Evolutionary conservation across 35 echinoderm and acorn worm genomes (phyloP), one percentile per base, ranked within the genome.

Genomic region (Lytechinus variegatus): DNA sequence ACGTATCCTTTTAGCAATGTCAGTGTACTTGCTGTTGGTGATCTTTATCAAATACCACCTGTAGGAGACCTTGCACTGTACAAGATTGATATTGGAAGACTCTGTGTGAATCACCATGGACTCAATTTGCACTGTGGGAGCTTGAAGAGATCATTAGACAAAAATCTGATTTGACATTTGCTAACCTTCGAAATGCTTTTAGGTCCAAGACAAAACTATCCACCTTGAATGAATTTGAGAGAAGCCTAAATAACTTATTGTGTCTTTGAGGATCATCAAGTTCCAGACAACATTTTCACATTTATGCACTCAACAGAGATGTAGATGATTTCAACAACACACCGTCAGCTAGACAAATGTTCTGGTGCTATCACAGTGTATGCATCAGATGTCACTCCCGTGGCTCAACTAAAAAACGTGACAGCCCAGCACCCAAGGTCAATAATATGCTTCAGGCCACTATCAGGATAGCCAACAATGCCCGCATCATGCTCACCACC

Each of bases 1-100:
- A 8, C 86, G 28, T 55, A 44, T 89, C 54, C 92, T 28, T 97
- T 98, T 96, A 95, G 96, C 3, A 96, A 97, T 95, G 96, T 98
- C 6, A 95, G 87, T 54, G 54, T 98, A 24, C 90, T 92, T 92
- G 90, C 90, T 92, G 90, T 92, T 7, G 90, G 90, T 7, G 90
- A 92, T 92, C 53, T 92, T 21, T 92, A 92, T 92, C 90, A 92
- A 21, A 92, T 92, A 27, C 90, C 53, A 92, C 90, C 90, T 92
- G 90, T 92, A 27, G 90, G 90, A 92, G 90, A 92, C 90, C 53
- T 3, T 3, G 90, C 90, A 54, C 90, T 92, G 28, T 92, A 92
- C 90, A 92, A 92, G 28, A 92, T 92, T 3, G 90, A 92, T 21
- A 92, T 9, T 92, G 90, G 14, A 92, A 92, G 90, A 16, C 90